Conservation (phyloP, 2,797 vertebrate genomes). For the Characodon lateralis region DNA sequence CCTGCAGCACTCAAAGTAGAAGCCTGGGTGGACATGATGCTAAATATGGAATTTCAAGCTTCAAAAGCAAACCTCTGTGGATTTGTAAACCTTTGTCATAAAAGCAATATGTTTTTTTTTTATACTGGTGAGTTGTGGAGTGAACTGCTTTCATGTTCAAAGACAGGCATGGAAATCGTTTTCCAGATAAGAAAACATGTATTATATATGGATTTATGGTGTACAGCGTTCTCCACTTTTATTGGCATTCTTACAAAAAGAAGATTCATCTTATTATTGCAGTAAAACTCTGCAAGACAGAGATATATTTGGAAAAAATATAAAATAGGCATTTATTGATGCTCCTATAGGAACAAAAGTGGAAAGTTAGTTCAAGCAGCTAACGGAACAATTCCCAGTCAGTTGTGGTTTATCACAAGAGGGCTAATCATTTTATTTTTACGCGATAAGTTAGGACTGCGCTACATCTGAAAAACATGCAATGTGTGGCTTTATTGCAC, state of each 20-base stretch:
- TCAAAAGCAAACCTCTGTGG: constrained; percentile 67
- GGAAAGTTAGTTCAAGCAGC: neutral
- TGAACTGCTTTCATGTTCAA: neutral
- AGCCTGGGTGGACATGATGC: constrained; percentile 22
- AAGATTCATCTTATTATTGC: neutral
- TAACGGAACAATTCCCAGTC: neutral
- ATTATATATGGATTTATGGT: neutral
- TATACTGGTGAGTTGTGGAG: constrained; percentile 21
- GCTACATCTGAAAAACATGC: no score
- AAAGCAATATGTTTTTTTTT: constrained; percentile 52
- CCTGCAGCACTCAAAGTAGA: constrained; percentile 27
- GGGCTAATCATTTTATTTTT: neutral
- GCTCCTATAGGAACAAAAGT: neutral
- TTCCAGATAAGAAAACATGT: neutral
- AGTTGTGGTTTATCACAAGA: neutral
- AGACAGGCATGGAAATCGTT: neutral
- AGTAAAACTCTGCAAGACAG: neutral
- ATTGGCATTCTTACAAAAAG: neutral
- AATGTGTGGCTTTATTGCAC: no score
- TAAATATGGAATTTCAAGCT: constrained; percentile 68
- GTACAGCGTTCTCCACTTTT: no score
- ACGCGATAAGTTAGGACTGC: no score
- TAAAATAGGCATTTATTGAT: neutral
- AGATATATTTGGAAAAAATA: neutral
- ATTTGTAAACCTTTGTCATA: constrained; percentile 53